phyloP scores from a whole-genome alignment of 1,140 invertebrate species.

The Tetraneura akinire region DNA sequence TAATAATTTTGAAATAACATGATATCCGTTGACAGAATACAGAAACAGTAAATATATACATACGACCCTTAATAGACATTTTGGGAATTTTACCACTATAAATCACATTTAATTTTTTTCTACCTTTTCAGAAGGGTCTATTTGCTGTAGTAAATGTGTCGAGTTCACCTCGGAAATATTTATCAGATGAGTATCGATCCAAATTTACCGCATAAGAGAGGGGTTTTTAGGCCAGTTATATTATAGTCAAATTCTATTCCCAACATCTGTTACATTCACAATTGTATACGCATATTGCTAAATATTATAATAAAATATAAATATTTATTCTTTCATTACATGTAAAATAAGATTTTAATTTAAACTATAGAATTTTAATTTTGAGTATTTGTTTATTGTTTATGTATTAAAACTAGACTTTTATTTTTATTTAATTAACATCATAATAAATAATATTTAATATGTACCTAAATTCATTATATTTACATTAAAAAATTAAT shows the following conservation, averaged over 20 bases:
- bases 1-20: slow-evolving; percentile 1
- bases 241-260: slow-evolving; percentile 26
- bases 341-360: no score
- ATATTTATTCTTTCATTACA: neutral
- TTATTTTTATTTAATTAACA: neutral
- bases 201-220: slow-evolving; percentile 23
- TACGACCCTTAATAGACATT: neutral
- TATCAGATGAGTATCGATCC: slow-evolving; percentile 26
- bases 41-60: neutral
- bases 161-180: slow-evolving; percentile 22
- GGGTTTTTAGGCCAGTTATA: slow-evolving; percentile 26
- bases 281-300: slow-evolving; percentile 1
- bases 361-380: no score
- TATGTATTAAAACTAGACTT: no score
- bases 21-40: neutral
- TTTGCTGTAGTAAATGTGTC: neutral
- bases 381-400: no score
- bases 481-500: neutral
- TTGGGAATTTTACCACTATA: neutral
- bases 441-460: neutral
- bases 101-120: slow-evolving; percentile 18
- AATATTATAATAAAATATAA: neutral
- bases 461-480: neutral
- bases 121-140: neutral
- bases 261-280: slow-evolving; percentile 14